Percentiles rank a stretch among this genome's conserved stretches.
Evolutionary conservation across 2,888 invertebrate genomes (phyloP).

Genomic region (Diachrysia chrysitis): DNA sequence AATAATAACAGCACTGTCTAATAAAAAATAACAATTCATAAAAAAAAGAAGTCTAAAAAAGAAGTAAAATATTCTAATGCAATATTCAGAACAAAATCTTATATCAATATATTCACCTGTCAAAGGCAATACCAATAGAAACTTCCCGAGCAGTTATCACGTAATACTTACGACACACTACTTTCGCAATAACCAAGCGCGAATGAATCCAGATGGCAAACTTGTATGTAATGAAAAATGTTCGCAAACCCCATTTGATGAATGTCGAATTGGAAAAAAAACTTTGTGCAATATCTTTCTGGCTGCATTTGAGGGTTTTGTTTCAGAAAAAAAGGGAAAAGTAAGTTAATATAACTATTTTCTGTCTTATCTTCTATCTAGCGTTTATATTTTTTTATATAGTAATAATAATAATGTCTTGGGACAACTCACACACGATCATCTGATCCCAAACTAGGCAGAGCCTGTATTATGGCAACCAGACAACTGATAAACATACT

Average conservation of each 20-base stretch:
- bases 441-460: too few species aligned
- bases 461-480: too few species aligned
- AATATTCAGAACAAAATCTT: background rate
- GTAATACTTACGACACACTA: slow-evolving; percentile 63
- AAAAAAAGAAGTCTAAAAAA: background rate
- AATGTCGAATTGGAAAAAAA: slow-evolving; percentile 26
- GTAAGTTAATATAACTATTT: background rate
- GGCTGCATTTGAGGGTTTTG: background rate
- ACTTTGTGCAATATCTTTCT: slow-evolving; percentile 29
- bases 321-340: background rate
- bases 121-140: background rate
- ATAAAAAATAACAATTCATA: background rate
- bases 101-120: background rate
- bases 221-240: slow-evolving; percentile 77
- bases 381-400: too few species aligned
- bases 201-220: slow-evolving; percentile 64
- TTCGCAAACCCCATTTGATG: slow-evolving; percentile 53
- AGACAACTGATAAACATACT: too few species aligned
- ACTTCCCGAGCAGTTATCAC: slow-evolving; percentile 31
- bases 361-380: too few species aligned
- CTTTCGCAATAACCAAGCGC: slow-evolving; percentile 69
- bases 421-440: too few species aligned
- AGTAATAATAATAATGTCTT: too few species aligned
- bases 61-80: background rate
- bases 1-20: too few species aligned